Percentiles rank a stretch among this genome's conserved stretches.
phyloP scores from a whole-genome alignment of 2,797 vertebrate species.

The Gymnopithys bicolor region DNA sequence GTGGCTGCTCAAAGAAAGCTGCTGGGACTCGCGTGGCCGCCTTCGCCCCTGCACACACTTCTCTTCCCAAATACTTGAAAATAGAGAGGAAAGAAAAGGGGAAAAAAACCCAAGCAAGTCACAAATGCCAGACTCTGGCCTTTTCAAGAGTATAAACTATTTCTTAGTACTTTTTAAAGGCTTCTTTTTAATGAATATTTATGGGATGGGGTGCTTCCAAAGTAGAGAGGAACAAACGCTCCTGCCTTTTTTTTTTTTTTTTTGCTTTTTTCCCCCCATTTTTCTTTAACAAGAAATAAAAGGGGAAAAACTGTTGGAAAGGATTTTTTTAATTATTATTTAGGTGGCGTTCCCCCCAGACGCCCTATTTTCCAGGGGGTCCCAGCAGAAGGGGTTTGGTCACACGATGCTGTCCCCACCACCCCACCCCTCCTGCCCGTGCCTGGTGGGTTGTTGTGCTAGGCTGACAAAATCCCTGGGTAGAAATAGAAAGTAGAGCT shows the following conservation, averaged over 20 bases:
- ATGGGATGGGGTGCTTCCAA: slow-evolving; percentile 71
- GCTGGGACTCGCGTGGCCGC: slow-evolving; percentile 96
- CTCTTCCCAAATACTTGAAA: slow-evolving; percentile 83
- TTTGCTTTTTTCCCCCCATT: not conserved
- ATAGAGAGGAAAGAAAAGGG: slow-evolving; percentile 73
- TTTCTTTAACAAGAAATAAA: slow-evolving; percentile 61
- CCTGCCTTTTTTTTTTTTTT: slow-evolving; percentile 23
- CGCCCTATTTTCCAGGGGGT: slow-evolving; percentile 29
- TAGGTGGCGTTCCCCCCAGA: not conserved
- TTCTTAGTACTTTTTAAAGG: slow-evolving; percentile 78
- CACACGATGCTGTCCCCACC: slow-evolving; percentile 9
- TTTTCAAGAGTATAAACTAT: slow-evolving; percentile 72
- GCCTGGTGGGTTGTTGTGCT: not conserved
- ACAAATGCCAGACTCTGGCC: slow-evolving; percentile 72
- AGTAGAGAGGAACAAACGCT: slow-evolving; percentile 73
- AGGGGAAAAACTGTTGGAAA: slow-evolving; percentile 15
- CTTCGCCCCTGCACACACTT: slow-evolving; percentile 90
- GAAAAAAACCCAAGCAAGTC: slow-evolving; percentile 71
- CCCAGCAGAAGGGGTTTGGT: slow-evolving; percentile 37
- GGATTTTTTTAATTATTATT: slow-evolving; percentile 32
- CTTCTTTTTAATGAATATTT: slow-evolving; percentile 73
- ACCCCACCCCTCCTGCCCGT: slow-evolving; percentile 12
- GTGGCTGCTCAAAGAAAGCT: slow-evolving; percentile 99
- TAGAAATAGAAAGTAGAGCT: slow-evolving; percentile 1
- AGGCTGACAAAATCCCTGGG: not conserved